Percentiles rank a stretch among this genome's conserved stretches.
Conservation (phyloP, 2,113 vertebrate species). For the Charadrius vociferus region DNA sequence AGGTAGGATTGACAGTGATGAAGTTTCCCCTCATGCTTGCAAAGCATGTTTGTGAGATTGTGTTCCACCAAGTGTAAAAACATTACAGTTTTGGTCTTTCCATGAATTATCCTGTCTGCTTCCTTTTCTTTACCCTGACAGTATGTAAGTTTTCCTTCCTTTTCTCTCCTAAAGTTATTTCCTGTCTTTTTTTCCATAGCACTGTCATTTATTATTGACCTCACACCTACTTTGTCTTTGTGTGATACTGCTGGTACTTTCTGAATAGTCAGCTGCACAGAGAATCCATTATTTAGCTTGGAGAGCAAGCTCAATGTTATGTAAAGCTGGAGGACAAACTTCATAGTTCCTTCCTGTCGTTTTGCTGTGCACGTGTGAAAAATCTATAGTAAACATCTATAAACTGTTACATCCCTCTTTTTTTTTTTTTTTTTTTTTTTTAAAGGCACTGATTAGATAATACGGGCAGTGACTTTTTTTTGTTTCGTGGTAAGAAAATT, state of each 20-base stretch:
- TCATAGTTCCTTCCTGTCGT: constrained; percentile 20
- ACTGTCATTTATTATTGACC: not conserved
- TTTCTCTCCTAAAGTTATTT: not conserved
- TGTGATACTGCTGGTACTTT: not conserved
- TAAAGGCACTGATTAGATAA: not conserved
- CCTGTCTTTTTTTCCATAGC: not conserved
- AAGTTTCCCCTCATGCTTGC: not conserved
- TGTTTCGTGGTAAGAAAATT: not conserved
- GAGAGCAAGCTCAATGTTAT: not conserved
- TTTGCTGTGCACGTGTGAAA: not conserved
- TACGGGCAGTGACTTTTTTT: not conserved
- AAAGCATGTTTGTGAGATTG: not conserved
- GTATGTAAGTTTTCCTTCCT: constrained; percentile 4
- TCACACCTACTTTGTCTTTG: not conserved
- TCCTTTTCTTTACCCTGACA: constrained; percentile 1
- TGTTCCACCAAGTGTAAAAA: not conserved
- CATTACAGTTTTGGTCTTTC: not conserved
- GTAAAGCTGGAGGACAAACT: not conserved
- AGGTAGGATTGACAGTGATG: not conserved
- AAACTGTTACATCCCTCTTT: not conserved
- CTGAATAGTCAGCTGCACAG: not conserved
- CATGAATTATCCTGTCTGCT: constrained; percentile 8
- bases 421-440: too few species aligned
- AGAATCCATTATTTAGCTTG: constrained; percentile 5
- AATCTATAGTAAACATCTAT: not conserved